phyloP scores from a whole-genome alignment of 2,888 invertebrate genomes.

The Phytoseiulus persimilis region DNA sequence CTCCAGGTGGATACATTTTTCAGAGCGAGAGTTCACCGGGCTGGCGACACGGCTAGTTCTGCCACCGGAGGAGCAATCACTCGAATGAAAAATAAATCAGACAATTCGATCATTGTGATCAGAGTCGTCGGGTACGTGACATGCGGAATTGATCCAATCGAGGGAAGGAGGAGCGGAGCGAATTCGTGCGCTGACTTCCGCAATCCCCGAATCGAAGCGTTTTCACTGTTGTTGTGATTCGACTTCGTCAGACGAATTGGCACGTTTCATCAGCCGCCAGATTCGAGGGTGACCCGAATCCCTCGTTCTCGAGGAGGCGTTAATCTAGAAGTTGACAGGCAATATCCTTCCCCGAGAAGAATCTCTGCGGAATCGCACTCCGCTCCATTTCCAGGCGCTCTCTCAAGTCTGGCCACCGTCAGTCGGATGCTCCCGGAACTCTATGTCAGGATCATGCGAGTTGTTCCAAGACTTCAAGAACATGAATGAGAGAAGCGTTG shows the following conservation, averaged over 20 bases:
- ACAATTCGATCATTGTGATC: background rate
- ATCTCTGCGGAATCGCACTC: background rate
- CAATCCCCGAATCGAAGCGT: background rate
- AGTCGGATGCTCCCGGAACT: too few species aligned
- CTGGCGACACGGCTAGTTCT: too few species aligned
- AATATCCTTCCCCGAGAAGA: background rate
- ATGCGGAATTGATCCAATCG: background rate
- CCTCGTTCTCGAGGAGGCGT: background rate
- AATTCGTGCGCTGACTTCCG: background rate
- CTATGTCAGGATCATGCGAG: too few species aligned
- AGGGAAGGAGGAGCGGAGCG: background rate
- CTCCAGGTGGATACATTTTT: too few species aligned
- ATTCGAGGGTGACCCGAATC: background rate
- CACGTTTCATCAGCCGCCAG: background rate
- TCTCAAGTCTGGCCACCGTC: too few species aligned
- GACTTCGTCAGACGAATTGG: background rate
- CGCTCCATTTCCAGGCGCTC: background rate
- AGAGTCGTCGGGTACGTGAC: background rate
- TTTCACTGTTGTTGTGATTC: background rate
- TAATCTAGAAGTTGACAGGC: background rate
- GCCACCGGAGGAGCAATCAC: too few species aligned
- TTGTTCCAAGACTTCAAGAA: too few species aligned
- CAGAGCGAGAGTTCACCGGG: too few species aligned
- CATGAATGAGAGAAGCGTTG: too few species aligned
- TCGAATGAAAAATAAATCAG: too few species aligned